These are phyloP conservation scores for Caenorhabditis japonica DNA, from an alignment of 2,888 invertebrate species.

Conservation along the genomic window DNA sequence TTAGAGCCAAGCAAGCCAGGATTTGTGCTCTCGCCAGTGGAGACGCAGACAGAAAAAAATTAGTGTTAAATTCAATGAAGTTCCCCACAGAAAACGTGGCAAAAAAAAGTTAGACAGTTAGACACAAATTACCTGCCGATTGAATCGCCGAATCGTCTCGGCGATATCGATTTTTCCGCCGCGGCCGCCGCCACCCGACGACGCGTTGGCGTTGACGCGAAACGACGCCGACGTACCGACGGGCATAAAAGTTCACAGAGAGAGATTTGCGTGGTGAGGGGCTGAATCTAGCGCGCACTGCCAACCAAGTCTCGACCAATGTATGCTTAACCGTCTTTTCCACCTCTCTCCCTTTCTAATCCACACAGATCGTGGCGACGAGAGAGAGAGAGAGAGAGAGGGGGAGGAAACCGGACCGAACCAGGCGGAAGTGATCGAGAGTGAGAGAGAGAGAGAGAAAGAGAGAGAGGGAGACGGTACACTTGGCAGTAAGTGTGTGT, in stretches of 20 bases:
- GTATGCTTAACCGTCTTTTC: neutral
- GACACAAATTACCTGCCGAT: constrained; percentile 52
- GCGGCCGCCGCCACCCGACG: constrained; percentile 50
- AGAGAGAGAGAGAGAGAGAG: neutral
- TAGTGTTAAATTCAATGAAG: too few species aligned
- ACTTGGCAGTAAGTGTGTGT: too few species aligned
- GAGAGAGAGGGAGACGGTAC: neutral
- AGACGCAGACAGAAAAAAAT: too few species aligned
- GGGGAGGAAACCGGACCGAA: neutral
- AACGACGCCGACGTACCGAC: constrained; percentile 49
- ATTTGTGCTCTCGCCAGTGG: too few species aligned
- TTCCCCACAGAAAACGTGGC: neutral
- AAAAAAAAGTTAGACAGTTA: too few species aligned
- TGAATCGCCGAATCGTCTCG: constrained; percentile 47
- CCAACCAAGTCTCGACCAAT: too few species aligned
- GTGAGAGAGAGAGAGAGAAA: neutral
- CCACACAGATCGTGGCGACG: neutral
- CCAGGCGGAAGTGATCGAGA: constrained; percentile 10
- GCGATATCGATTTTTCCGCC: constrained; percentile 56
- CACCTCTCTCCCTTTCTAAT: neutral
- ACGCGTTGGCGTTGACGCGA: constrained; percentile 52
- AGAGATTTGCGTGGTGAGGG: too few species aligned
- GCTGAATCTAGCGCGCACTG: too few species aligned
- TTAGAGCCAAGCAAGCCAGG: too few species aligned
- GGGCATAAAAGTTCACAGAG: constrained; percentile 30